phyloP scores from a whole-genome alignment of 1,140 invertebrate genomes.

The Hylaeus anthracinus region DNA sequence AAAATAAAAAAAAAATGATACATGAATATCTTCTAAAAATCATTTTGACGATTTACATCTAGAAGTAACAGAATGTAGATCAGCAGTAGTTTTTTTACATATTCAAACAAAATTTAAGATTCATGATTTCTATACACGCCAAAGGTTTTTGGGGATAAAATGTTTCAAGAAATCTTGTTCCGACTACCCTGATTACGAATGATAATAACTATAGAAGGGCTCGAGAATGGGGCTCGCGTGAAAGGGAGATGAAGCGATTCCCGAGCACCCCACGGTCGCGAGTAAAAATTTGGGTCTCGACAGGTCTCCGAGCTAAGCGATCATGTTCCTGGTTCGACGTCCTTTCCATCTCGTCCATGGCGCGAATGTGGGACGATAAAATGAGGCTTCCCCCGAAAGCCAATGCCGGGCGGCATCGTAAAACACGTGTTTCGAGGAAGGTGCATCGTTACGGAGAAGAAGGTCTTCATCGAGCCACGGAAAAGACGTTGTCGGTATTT shows the following conservation, averaged over 20 bases:
- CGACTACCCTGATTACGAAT: no score
- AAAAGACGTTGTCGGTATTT: conserved; percentile 5
- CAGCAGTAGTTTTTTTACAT: no score
- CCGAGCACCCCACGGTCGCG: conserved; percentile 19
- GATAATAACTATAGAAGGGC: neutral
- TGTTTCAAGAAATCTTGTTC: no score
- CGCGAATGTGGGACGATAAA: conserved; percentile 63
- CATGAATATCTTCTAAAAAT: no score
- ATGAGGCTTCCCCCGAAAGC: conserved; percentile 53
- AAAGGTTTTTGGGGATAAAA: no score
- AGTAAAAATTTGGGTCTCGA: conserved; percentile 58
- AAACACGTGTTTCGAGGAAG: conserved; percentile 59
- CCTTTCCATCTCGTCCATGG: conserved; percentile 48
- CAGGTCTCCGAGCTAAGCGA: conserved; percentile 50
- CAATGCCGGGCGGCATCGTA: conserved; percentile 55
- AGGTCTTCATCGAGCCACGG: conserved; percentile 43
- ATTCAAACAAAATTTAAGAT: no score
- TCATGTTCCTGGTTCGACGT: conserved; percentile 63
- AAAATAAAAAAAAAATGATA: no score
- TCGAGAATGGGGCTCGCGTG: conserved; percentile 3
- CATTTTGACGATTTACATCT: no score
- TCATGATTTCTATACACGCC: no score
- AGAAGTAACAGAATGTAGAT: no score
- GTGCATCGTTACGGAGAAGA: conserved; percentile 52
- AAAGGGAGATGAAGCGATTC: conserved; percentile 38